Evolutionary conservation across 1,140 invertebrate genomes (phyloP).

Genomic region (Sycophila sp.): DNA sequence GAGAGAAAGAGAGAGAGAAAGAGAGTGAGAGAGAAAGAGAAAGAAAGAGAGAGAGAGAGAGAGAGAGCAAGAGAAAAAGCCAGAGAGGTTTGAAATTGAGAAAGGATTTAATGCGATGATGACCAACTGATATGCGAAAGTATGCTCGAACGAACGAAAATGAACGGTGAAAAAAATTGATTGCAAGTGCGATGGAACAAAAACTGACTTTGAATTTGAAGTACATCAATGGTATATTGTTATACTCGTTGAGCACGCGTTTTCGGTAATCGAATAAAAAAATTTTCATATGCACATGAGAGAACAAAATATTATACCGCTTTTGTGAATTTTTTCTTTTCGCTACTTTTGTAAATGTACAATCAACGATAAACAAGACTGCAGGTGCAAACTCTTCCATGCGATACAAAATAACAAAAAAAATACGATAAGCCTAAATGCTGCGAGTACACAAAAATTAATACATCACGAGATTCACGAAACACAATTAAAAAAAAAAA

Average conservation of each 20-base stretch:
- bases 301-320: slow-evolving; percentile 42
- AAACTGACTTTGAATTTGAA: slow-evolving; percentile 18
- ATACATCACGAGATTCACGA: slow-evolving; percentile 34
- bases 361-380: slow-evolving; percentile 54
- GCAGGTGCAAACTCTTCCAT: slow-evolving; percentile 45
- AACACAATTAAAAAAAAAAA: slow-evolving; percentile 39
- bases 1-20: slow-evolving; percentile 29
- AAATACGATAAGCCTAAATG: slow-evolving; percentile 45
- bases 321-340: slow-evolving; percentile 51
- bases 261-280: slow-evolving; percentile 20
- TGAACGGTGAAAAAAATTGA: neutral
- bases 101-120: slow-evolving; percentile 1
- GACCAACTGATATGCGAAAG: slow-evolving; percentile 7
- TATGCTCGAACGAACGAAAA: slow-evolving; percentile 39
- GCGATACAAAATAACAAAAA: slow-evolving; percentile 39
- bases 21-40: slow-evolving; percentile 23
- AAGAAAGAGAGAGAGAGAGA: slow-evolving; percentile 21
- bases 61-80: slow-evolving; percentile 29
- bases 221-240: slow-evolving; percentile 14
- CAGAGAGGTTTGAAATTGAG: slow-evolving; percentile 2
- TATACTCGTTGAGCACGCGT: slow-evolving; percentile 27
- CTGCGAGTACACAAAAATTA: slow-evolving; percentile 29
- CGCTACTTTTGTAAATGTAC: slow-evolving; percentile 51
- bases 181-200: slow-evolving; percentile 10
- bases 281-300: slow-evolving; percentile 17